Evolutionary conservation across 53 echinoderm and acorn worm species (phyloP).

Genomic region (Echinarachnius parma): DNA sequence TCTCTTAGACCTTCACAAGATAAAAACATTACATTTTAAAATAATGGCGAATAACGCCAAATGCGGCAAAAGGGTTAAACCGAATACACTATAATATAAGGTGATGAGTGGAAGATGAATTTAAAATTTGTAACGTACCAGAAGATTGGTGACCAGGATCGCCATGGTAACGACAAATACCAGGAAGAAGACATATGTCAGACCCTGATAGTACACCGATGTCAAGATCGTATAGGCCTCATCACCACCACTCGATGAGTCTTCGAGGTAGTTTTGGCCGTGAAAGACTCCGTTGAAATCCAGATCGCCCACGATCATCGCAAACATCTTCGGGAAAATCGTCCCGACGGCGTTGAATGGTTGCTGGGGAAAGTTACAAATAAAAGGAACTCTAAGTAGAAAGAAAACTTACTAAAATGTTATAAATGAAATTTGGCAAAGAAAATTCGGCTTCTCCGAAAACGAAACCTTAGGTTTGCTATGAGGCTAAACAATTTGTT

Average conservation of each 20-base stretch:
- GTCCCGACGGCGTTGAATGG: slow-evolving; percentile 72
- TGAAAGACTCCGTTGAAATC: slow-evolving; percentile 77
- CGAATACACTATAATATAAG: no score
- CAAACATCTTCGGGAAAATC: slow-evolving; percentile 80
- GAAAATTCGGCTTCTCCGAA: no score
- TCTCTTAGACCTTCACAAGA: no score
- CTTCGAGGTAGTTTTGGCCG: slow-evolving; percentile 67
- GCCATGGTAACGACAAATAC: slow-evolving; percentile 84
- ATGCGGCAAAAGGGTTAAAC: no score
- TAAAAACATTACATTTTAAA: no score
- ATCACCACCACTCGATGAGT: neutral
- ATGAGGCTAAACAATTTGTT: no score
- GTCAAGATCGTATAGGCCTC: slow-evolving; percentile 45
- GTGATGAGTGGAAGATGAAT: neutral
- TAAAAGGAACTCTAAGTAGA: no score
- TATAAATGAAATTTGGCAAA: no score
- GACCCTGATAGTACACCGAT: slow-evolving; percentile 57
- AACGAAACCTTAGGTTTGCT: no score
- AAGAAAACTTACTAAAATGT: no score
- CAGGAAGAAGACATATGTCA: slow-evolving; percentile 69
- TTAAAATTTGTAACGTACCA: slow-evolving; percentile 56
- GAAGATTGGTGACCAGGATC: slow-evolving; percentile 89
- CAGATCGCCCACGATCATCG: slow-evolving; percentile 97
- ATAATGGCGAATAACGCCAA: no score
- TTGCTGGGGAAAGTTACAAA: slow-evolving; percentile 39